Base-by-base conservation (phyloP, 2,113 vertebrate genomes). In the Heloderma charlesbogerti region DNA sequence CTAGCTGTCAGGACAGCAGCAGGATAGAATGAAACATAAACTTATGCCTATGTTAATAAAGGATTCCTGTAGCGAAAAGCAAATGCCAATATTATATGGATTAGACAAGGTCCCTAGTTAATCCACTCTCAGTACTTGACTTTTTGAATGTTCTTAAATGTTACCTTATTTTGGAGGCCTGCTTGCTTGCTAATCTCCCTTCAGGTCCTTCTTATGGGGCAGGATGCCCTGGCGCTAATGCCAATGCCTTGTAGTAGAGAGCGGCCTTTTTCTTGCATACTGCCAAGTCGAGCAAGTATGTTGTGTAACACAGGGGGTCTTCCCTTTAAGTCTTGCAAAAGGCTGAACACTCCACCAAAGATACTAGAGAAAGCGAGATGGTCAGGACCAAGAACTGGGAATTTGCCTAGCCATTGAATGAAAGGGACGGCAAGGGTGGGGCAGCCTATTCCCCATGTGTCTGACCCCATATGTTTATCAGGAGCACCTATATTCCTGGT, bases 61-160 rank as follows among this genome's bases (percentile, higher is more conserved):
- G 1, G 51, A 84, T 92, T 94, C 92, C 88, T 95, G 93, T 93
- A 91, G 74, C 89, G 92, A 93, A 94, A 96, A 95, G 93, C 93
- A 96, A 95, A 94, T 93, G 92, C 81, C 92, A 91, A 71, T 94
- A 90, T 96, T 92, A 96, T 94, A 94, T 94, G 94, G 94, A 95
- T 97, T 97, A 96, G 93, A 95, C 93, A 94, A 84, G 93, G 92
- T 95, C 95, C 93, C 87, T 94, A 95, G 96, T 95, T 96, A 96
- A 96, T 96, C 95, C 94, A 48, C 91, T 93, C 94, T 93, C 92
- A 93, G 88, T 93, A 95, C 94, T 95, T 95, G 94, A 96, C 95
- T 94, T 95, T 89, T 92, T 90, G 88, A 95, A 95, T 93, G 91
- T 95, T 94, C 86, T 93, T 88, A 92, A 89, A 90, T 74, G 74